These are phyloP conservation scores for Noctua janthina DNA, from an alignment of 2,888 invertebrate species.

Conservation along the genomic window DNA sequence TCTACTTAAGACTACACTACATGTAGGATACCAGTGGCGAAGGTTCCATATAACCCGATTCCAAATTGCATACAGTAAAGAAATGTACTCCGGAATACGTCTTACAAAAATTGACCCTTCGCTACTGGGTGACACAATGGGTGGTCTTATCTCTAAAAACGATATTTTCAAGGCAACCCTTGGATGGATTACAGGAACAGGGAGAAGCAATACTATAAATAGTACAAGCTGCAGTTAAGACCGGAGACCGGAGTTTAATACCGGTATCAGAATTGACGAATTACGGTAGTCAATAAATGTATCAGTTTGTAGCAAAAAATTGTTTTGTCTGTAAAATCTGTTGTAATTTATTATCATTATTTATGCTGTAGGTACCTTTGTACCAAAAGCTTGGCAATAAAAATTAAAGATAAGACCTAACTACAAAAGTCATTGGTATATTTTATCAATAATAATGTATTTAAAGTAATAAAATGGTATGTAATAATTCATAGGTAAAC, in stretches of 20 bases:
- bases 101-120: too few species aligned
- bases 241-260: too few species aligned
- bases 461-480: constrained; percentile 24
- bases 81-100: too few species aligned
- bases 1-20: neutral
- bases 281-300: neutral
- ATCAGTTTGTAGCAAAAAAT: neutral
- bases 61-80: too few species aligned
- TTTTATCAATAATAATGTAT: constrained; percentile 5
- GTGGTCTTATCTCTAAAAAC: too few species aligned
- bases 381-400: constrained; percentile 6
- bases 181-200: too few species aligned
- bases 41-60: too few species aligned
- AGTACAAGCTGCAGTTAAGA: too few species aligned
- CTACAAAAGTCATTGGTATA: constrained; percentile 30
- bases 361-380: neutral
- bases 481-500: constrained; percentile 1
- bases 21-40: too few species aligned
- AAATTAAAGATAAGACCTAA: constrained; percentile 8
- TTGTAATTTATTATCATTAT: neutral
- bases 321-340: neutral
- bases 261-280: neutral
- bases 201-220: too few species aligned
- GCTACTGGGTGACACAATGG: too few species aligned
- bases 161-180: too few species aligned